phyloP scores from a whole-genome alignment of 2,797 vertebrate species.

The Microcaecilia unicolor region DNA sequence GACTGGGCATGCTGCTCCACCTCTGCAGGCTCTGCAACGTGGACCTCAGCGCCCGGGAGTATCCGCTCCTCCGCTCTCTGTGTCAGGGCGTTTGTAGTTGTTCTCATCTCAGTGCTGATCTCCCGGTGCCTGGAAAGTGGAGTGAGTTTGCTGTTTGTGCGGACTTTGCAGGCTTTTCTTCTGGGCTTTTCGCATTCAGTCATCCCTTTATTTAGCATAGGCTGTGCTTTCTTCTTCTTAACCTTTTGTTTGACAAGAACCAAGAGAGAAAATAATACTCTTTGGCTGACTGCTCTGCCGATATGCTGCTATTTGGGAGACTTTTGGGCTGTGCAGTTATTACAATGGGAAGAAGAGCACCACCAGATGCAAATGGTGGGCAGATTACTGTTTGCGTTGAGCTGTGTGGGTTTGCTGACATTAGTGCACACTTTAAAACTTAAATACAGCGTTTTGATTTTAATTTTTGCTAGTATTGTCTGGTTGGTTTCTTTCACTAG shows the following conservation, averaged over 20 bases:
- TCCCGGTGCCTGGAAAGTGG: slow-evolving; percentile 59
- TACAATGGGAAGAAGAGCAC: slow-evolving; percentile 57
- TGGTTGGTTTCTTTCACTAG: slow-evolving; percentile 78
- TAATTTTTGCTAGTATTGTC: slow-evolving; percentile 71
- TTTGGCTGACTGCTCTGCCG: slow-evolving; percentile 82
- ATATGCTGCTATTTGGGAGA: slow-evolving; percentile 85
- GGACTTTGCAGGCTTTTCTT: slow-evolving; percentile 49
- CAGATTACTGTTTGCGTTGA: slow-evolving; percentile 74
- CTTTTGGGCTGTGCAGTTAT: slow-evolving; percentile 66
- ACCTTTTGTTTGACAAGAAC: slow-evolving; percentile 77
- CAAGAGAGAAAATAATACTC: slow-evolving; percentile 56
- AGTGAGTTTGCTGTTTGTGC: slow-evolving; percentile 45
- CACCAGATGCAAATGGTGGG: slow-evolving; percentile 67
- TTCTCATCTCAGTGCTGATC: slow-evolving; percentile 62
- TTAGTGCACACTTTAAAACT: slow-evolving; percentile 65
- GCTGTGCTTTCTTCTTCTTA: slow-evolving; percentile 91
- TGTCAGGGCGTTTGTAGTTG: slow-evolving; percentile 54
- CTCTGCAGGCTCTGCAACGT: slow-evolving; percentile 69
- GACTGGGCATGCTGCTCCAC: slow-evolving; percentile 57
- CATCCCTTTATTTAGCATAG: slow-evolving; percentile 87
- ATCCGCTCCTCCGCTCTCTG: slow-evolving; percentile 50
- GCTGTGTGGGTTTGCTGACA: slow-evolving; percentile 75
- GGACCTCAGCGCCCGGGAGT: slow-evolving; percentile 52
- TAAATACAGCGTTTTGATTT: slow-evolving; percentile 66
- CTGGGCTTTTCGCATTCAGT: slow-evolving; percentile 67